phyloP scores from a whole-genome alignment of 2,888 invertebrate genomes.

The Stictocephala bisonia region DNA sequence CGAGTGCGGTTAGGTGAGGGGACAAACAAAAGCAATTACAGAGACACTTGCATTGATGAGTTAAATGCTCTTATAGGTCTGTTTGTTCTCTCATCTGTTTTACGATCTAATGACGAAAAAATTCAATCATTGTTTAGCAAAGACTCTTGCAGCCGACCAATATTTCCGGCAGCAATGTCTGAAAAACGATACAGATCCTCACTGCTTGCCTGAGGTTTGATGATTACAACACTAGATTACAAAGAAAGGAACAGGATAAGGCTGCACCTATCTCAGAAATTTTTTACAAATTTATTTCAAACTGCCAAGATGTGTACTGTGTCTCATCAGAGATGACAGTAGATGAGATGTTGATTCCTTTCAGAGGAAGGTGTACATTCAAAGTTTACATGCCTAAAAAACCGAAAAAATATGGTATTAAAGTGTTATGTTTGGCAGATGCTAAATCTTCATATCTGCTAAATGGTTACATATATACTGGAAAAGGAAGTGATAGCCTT shows the following conservation, averaged over 20 bases:
- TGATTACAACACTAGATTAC: neutral
- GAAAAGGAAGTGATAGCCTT: constrained; percentile 58
- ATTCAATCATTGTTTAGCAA: constrained; percentile 18
- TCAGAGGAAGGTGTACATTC: constrained; percentile 46
- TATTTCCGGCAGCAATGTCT: constrained; percentile 38
- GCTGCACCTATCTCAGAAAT: constrained; percentile 30
- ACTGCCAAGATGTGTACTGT: constrained; percentile 18
- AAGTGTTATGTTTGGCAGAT: constrained; percentile 54
- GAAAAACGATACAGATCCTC: constrained; percentile 39
- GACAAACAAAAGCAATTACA: constrained; percentile 35
- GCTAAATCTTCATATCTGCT: constrained; percentile 55
- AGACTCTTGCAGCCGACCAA: constrained; percentile 21
- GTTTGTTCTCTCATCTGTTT: constrained; percentile 1
- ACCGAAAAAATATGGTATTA: constrained; percentile 58
- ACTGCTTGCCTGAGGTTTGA: constrained; percentile 36
- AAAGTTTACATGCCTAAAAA: constrained; percentile 56
- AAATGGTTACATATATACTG: constrained; percentile 58
- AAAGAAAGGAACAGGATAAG: neutral
- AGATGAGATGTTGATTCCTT: constrained; percentile 43
- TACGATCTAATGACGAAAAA: constrained; percentile 19
- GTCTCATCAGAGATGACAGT: constrained; percentile 24
- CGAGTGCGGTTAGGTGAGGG: neutral
- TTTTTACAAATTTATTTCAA: neutral
- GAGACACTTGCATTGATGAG: constrained; percentile 34
- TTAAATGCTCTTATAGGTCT: constrained; percentile 44